These are phyloP conservation scores for Onychomys leucogaster DNA, from an alignment of 2,797 vertebrate species.

Conservation along the genomic window DNA sequence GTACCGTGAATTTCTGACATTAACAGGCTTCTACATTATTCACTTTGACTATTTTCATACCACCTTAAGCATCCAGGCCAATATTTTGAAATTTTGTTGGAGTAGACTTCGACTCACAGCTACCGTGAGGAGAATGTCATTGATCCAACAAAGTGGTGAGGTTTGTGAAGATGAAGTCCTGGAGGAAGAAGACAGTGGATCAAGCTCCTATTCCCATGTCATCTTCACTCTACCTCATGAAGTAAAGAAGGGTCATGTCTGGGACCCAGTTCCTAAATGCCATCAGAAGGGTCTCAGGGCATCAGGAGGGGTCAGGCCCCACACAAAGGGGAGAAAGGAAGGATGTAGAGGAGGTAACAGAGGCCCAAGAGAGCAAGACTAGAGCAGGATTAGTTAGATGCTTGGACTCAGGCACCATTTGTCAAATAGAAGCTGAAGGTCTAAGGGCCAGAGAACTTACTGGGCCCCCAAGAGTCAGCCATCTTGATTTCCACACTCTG, in stretches of 20 bases:
- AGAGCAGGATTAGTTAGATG: not conserved
- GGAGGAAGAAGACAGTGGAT: not conserved
- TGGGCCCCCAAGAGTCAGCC: not conserved
- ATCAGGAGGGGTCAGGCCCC: not conserved
- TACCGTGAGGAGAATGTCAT: not conserved
- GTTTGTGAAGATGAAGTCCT: not conserved
- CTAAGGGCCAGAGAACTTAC: not conserved
- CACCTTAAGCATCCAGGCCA: not conserved
- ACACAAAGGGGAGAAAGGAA: not conserved
- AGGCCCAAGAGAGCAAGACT: not conserved
- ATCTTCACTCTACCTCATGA: not conserved
- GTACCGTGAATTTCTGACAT: not conserved
- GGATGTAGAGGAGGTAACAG: not conserved
- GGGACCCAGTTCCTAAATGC: not conserved
- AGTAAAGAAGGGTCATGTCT: not conserved
- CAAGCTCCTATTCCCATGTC: not conserved
- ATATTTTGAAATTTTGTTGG: constrained; percentile 5
- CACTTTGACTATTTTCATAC: constrained; percentile 21
- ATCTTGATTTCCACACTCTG: not conserved
- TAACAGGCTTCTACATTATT: not conserved
- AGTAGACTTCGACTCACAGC: not conserved
- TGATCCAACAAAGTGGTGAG: not conserved
- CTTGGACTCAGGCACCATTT: not conserved
- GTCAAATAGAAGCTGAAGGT: not conserved
- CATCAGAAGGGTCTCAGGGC: not conserved